Conservation (phyloP, 2,797 vertebrate genomes). For the Amphiprion clarkii region DNA sequence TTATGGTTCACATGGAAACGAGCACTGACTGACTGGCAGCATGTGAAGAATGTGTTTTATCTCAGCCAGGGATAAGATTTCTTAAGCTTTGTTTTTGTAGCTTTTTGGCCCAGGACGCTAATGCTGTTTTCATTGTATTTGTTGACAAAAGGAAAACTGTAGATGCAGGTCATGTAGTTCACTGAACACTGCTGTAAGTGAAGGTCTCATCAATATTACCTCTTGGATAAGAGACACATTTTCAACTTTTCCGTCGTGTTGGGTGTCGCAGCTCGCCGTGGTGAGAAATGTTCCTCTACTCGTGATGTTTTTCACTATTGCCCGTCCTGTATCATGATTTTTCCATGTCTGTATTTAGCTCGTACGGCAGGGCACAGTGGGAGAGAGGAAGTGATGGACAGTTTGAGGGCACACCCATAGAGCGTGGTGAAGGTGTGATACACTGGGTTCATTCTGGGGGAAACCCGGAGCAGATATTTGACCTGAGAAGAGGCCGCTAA, state of each 20-base stretch:
- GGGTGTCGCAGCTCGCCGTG: not conserved
- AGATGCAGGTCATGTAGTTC: not conserved
- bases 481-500: conserved; percentile 33
- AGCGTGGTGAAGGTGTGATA: conserved; percentile 18
- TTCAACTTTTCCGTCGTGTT: conserved; percentile 21
- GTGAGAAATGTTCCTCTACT: conserved; percentile 17
- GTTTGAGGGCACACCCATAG: conserved; percentile 73
- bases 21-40: not conserved
- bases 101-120: too few relatives aligned
- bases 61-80: too few relatives aligned
- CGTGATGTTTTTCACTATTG: conserved; percentile 43
- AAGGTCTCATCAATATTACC: not conserved
- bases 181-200: not conserved
- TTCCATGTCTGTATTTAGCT: conserved; percentile 74
- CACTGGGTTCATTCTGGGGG: conserved; percentile 22
- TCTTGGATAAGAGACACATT: not conserved
- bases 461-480: conserved; percentile 34
- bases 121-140: too few relatives aligned
- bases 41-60: not conserved
- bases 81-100: too few relatives aligned
- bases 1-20: not conserved
- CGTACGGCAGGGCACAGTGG: conserved; percentile 42
- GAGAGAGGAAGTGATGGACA: conserved; percentile 73
- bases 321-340: conserved; percentile 56
- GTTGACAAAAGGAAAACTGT: not conserved